Evolutionary conservation across 2,888 invertebrate species (phyloP).

Genomic region (Xestia sexstrigata): DNA sequence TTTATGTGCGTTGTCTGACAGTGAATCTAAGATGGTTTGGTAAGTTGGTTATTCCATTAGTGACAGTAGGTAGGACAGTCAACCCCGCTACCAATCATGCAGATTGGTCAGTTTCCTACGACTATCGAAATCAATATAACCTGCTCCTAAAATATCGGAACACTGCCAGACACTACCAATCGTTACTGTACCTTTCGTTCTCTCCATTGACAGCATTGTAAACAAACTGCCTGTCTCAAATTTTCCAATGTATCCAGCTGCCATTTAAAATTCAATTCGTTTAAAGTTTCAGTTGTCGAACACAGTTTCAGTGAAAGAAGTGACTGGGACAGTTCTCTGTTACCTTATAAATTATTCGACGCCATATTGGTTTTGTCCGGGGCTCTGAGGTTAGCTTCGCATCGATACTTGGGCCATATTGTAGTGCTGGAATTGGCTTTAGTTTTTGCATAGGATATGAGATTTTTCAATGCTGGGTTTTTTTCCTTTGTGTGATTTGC

Average conservation of each 20-base stretch:
- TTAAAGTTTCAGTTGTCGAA: conserved; percentile 4
- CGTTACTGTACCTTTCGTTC: background rate
- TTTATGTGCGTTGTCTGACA: background rate
- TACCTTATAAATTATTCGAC: background rate
- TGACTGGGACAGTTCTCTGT: background rate
- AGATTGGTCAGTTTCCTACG: background rate
- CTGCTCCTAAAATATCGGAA: background rate
- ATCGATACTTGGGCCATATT: background rate
- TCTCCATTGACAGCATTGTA: background rate
- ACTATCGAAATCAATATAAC: background rate
- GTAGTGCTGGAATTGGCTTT: background rate
- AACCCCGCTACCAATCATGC: background rate
- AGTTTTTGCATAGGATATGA: background rate
- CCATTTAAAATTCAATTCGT: conserved; percentile 17
- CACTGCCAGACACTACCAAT: background rate
- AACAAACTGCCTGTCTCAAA: background rate
- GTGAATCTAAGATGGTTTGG: background rate
- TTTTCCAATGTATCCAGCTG: background rate
- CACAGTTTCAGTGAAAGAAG: background rate
- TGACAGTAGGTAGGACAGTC: background rate
- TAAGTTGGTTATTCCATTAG: background rate
- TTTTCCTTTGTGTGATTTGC: background rate
- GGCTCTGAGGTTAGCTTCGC: background rate
- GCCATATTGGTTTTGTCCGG: conserved; percentile 4
- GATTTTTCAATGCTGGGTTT: background rate